Evolutionary conservation across 2,888 invertebrate species (phyloP).

Genomic region (Omphaloscelis lunosa): DNA sequence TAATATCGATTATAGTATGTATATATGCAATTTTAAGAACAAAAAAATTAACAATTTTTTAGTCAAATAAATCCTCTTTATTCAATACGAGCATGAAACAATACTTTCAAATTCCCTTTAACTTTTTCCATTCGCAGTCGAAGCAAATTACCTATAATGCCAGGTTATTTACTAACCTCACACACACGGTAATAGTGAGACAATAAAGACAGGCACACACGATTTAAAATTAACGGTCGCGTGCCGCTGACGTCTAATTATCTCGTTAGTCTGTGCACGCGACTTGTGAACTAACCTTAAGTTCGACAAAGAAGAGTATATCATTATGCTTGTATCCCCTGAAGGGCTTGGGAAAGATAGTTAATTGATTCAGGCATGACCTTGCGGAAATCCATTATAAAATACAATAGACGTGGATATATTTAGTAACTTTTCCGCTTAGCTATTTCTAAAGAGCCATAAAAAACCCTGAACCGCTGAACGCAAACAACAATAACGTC

Average conservation of each 20-base stretch:
- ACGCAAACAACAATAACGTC: too few species aligned
- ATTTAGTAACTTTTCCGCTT: too few species aligned
- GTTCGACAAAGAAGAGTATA: slow-evolving; percentile 17
- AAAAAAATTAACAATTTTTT: not conserved
- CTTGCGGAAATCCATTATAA: too few species aligned
- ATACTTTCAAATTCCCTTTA: not conserved
- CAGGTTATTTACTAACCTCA: slow-evolving; percentile 14
- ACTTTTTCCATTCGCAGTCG: not conserved
- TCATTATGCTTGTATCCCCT: not conserved
- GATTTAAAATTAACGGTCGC: slow-evolving; percentile 54
- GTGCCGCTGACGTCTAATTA: slow-evolving; percentile 59
- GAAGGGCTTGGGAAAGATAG: not conserved
- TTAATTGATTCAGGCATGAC: too few species aligned
- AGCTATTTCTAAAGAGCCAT: too few species aligned
- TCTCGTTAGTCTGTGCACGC: slow-evolving; percentile 61
- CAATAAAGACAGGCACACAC: slow-evolving; percentile 45
- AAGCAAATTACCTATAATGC: slow-evolving; percentile 23
- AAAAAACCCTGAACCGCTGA: too few species aligned
- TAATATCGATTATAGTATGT: too few species aligned
- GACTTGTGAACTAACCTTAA: slow-evolving; percentile 25
- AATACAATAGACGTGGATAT: too few species aligned
- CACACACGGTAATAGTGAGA: slow-evolving; percentile 27
- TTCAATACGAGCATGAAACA: not conserved
- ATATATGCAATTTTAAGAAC: too few species aligned
- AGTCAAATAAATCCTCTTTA: not conserved